These are phyloP conservation scores for Bovichtus variegatus DNA, from an alignment of 2,797 vertebrate species.

Conservation along the genomic window DNA sequence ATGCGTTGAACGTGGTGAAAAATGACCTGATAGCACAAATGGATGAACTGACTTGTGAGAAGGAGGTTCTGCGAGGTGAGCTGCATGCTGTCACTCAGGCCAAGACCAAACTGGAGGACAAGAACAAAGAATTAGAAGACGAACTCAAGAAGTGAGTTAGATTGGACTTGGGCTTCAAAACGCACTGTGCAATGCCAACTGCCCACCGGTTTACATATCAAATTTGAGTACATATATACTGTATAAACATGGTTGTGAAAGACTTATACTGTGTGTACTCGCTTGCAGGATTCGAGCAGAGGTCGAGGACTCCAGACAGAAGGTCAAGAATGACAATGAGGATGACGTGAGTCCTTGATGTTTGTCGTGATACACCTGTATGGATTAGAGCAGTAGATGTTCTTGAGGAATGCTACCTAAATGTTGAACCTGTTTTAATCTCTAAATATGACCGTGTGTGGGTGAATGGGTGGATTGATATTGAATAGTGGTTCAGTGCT, in stretches of 20 bases:
- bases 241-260: not conserved
- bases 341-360: slow-evolving; percentile 89
- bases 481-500: too few species aligned
- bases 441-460: not conserved
- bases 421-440: not conserved
- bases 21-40: slow-evolving; percentile 96
- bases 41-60: slow-evolving; percentile 94
- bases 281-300: slow-evolving; percentile 89
- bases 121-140: slow-evolving; percentile 94
- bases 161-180: not conserved
- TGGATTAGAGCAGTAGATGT: not conserved
- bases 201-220: rapidly evolving
- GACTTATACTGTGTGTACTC: not conserved
- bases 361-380: not conserved
- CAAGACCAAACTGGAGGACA: slow-evolving; percentile 92
- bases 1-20: slow-evolving; percentile 97
- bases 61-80: slow-evolving; percentile 92
- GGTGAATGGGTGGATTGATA: too few species aligned
- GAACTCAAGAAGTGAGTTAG: slow-evolving; percentile 92
- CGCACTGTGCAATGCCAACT: rapidly evolving
- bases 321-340: slow-evolving; percentile 90
- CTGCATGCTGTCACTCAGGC: slow-evolving; percentile 91
- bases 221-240: not conserved
- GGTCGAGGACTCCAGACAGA: slow-evolving; percentile 90
- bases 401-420: not conserved